Evolutionary conservation across 2,888 invertebrate species (phyloP), one percentile per base, ranked within the genome.

Genomic region (Drosophila hamatofila): DNA sequence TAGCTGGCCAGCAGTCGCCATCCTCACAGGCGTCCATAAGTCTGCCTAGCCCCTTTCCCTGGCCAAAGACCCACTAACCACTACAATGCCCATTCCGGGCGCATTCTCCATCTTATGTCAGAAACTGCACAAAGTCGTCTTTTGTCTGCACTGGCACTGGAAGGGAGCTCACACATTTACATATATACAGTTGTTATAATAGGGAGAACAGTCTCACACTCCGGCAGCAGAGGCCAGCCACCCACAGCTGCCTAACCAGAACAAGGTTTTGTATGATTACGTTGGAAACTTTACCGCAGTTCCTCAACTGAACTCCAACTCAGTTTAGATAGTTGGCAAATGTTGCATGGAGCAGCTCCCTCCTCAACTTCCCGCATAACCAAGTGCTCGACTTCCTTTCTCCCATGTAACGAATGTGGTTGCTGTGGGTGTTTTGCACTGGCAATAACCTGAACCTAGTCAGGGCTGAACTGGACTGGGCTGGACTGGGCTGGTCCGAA

Each of bases 251-350:
- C 49, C 82, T 68, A 56, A 75, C 83, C 81, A 80, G 72, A 67
- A 80, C 84, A 78, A 82, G 81, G 80, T 86, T 82, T 78, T 77
- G 74, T 88, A 84, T 84, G 87, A 87, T 88, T 87, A 87, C 82
- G 89, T 87, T 88, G 84, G 75, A 81, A 86, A 86, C 89, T 88
- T 83, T 81, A 87, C 89, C 86, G 69, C 86, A 87, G 89, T 84
- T 88, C 80, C 88, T 89, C 90, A 88, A 85, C 84, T 79, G 71
- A 71, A 72, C 86, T 82, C 78, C 75, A 86, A 86, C 81, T 80
- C 76, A 70, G 88, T 80, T 88, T 81, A 89, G 88, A 88, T 88
- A 88, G 89, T 89, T 87, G 65, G 80, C 82, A 84, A 87, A 82
- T 82, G 83, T 77, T 79, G 75, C 77, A 75, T 18, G 30, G 27